A percentile compares a stretch with the other conserved stretches of the same genome.
Conservation (phyloP, 2,797 vertebrate genomes). For the Danio jaintianensis region DNA sequence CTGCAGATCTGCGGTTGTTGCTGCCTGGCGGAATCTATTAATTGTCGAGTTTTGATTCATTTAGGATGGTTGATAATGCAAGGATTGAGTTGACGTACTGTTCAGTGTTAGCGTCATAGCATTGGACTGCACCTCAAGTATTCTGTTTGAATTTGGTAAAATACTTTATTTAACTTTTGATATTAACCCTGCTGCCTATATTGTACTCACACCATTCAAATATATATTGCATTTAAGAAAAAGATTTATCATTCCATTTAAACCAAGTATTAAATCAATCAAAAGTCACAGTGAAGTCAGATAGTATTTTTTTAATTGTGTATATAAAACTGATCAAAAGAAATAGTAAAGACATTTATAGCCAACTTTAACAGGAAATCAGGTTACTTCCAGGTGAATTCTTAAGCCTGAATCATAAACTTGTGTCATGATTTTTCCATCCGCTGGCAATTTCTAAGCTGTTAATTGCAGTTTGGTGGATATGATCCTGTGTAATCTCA, state of each 20-base stretch:
- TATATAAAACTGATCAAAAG: too few species aligned
- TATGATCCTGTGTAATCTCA: slow-evolving; percentile 37
- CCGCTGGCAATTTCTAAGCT: slow-evolving; percentile 36
- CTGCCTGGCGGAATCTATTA: slow-evolving; percentile 3
- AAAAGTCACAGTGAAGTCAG: too few species aligned
- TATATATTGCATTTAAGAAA: too few species aligned
- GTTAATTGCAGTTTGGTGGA: slow-evolving; percentile 24
- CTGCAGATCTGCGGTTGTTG: neutral
- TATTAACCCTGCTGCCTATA: neutral
- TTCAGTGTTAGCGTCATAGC: neutral
- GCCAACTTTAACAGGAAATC: too few species aligned
- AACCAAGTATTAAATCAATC: too few species aligned
- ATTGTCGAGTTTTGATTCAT: neutral
- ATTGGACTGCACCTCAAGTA: neutral
- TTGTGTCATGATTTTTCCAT: slow-evolving; percentile 9
- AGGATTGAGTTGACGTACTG: neutral
- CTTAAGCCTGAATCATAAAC: slow-evolving; percentile 37
- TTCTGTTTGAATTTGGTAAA: neutral
- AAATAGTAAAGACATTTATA: too few species aligned
- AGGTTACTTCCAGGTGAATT: neutral
- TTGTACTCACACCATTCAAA: neutral
- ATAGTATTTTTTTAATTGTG: too few species aligned
- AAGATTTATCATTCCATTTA: too few species aligned
- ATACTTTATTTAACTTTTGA: neutral
- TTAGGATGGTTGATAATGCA: neutral